Evolutionary conservation across 1,140 invertebrate genomes (phyloP).

Genomic region (Tribolium castaneum): DNA sequence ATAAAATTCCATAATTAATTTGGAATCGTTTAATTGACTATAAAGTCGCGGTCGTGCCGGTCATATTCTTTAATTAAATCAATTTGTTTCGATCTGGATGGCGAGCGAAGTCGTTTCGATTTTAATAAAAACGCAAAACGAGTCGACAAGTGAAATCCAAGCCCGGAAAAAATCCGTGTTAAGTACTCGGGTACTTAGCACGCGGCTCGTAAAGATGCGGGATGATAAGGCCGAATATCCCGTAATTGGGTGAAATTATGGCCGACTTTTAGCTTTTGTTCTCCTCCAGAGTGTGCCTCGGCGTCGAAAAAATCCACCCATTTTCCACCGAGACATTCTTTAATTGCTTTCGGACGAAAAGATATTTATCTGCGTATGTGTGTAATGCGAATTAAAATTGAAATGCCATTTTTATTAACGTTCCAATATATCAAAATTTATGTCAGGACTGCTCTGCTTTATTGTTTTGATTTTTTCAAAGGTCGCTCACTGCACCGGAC

Average conservation of each 20-base stretch:
- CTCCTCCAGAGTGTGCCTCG: conserved; percentile 21
- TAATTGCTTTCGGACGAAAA: conserved; percentile 27
- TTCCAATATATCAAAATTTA: conserved; percentile 33
- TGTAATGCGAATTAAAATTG: conserved; percentile 34
- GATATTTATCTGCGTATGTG: conserved; percentile 27
- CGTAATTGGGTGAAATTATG: conserved; percentile 34
- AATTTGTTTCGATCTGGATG: conserved; percentile 31
- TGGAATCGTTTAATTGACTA: conserved; percentile 38
- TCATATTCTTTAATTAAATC: conserved; percentile 34
- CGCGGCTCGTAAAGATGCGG: conserved; percentile 33
- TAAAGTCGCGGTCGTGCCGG: conserved; percentile 23
- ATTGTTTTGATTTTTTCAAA: conserved; percentile 36
- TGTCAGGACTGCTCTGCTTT: conserved; percentile 11
- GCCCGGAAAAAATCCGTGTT: conserved; percentile 1
- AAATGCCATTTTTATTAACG: conserved; percentile 34
- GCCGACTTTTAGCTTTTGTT: conserved; percentile 25
- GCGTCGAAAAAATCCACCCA: background rate
- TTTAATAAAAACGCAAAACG: conserved; percentile 15
- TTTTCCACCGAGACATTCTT: conserved; percentile 4
- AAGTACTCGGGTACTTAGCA: conserved; percentile 24
- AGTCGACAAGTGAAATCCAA: conserved; percentile 11
- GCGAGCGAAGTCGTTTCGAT: conserved; percentile 6
- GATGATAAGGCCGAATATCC: conserved; percentile 29
- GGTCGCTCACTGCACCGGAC: conserved; percentile 27
- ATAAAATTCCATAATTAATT: conserved; percentile 40